A percentile compares a stretch with the other conserved stretches of the same genome.
Conservation (phyloP, 1,140 invertebrate species). For the Physella acuta region DNA sequence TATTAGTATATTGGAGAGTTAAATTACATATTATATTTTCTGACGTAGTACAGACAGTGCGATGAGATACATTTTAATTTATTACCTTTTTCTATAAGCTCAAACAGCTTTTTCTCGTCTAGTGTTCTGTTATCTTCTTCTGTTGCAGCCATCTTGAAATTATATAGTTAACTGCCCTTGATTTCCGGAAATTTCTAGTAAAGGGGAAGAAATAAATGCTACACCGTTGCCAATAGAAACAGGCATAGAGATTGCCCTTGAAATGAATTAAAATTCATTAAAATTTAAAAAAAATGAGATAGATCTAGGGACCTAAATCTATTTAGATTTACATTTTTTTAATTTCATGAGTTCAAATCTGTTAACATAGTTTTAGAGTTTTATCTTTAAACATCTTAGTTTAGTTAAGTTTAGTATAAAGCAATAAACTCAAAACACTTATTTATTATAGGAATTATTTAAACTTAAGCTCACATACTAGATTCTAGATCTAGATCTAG, state of each 20-base stretch:
- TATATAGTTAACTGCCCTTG: neutral
- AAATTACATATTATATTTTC: too few species aligned
- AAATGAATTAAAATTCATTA: too few species aligned
- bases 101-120: conserved; percentile 24
- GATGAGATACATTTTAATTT: conserved; percentile 49
- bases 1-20: too few species aligned
- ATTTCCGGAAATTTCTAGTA: conserved; percentile 12
- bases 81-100: conserved; percentile 25
- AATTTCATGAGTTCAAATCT: neutral
- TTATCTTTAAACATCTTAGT: too few species aligned
- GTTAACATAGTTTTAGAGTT: neutral
- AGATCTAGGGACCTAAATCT: neutral
- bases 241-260: too few species aligned
- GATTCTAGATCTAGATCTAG: neutral
- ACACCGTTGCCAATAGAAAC: too few species aligned
- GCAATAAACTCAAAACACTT: too few species aligned
- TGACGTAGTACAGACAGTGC: too few species aligned
- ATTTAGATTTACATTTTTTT: neutral
- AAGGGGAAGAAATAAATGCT: too few species aligned
- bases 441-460: too few species aligned
- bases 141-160: conserved; percentile 13
- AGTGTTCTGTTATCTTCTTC: conserved; percentile 20
- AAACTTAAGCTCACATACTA: neutral
- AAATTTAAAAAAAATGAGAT: neutral
- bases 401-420: too few species aligned